Base-by-base conservation (phyloP, 2,797 vertebrate genomes). In the Periophthalmus magnuspinnatus region DNA sequence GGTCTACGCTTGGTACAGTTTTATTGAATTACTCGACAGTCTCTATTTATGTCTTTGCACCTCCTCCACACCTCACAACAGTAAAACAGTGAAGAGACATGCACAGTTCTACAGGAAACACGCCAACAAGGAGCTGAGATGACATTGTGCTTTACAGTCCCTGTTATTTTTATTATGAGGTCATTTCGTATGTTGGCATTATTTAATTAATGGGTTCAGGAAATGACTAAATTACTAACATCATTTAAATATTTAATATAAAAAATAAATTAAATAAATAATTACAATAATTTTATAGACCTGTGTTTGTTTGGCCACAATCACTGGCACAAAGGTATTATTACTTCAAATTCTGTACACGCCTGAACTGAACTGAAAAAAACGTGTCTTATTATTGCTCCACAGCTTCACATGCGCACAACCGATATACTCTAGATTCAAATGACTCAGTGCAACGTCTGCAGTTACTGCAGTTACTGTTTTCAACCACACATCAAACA, bases 91-190 rank as follows among this genome's bases (percentile, higher is more conserved):
- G 81, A 85, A 68, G 77, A 81, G 76, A 91, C 90, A 92, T 92
- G 90, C 91, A 91, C 76, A 60, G 68, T 68, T 71, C 72, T 80
- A 81, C 84, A 79, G 33, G 77, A 72, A 68, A 77, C 63, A 60
- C 47, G 6, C 64, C 64, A 45, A 65, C 67, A 80, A n/a, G 66
- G 70, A 75, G 78, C 62, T 75, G 41, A 65, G 65, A 78, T 32
- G 70, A 82, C 72, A 81, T 87, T 94, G 91, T 93, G 90, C 90
- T 92, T 91, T 70, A 78, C 72, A 85, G 75, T 83, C 81, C 78
- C 71, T 65, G 21, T 81, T 72, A 32, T 67, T 67, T 67, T 64
- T 56, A 14, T 50, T 78, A 58, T 76, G 76, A 86, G 69, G 72
- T 80, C 71, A 72, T 66, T 81, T 76, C 69, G 56, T 68, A 58